Percentiles rank a stretch among this genome's conserved stretches.
Conservation (phyloP, 2,113 vertebrate species). For the Indicator indicator region DNA sequence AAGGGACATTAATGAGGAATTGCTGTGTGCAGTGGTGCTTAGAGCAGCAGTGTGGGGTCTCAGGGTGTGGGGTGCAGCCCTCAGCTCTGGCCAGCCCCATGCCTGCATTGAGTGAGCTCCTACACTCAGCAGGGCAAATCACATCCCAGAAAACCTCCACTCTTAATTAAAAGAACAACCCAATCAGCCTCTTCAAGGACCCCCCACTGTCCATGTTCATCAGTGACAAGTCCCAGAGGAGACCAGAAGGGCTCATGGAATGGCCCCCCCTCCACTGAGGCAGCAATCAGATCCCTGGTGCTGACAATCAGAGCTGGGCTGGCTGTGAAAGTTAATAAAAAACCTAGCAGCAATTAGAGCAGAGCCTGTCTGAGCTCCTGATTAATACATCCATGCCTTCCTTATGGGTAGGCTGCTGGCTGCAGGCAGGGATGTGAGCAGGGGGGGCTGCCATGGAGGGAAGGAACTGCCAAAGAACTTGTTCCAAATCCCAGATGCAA, state of each 20-base stretch:
- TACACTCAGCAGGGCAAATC: fast-evolving
- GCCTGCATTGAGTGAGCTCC: not conserved
- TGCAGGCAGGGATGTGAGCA: fast-evolving
- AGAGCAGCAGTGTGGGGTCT: not conserved
- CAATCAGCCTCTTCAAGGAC: not conserved
- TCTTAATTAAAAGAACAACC: not conserved
- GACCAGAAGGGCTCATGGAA: not conserved
- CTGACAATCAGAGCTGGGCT: not conserved
- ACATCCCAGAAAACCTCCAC: not conserved
- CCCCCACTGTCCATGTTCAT: fast-evolving
- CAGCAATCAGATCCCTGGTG: not conserved
- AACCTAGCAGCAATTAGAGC: not conserved
- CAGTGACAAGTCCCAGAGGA: fast-evolving
- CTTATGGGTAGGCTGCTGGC: not conserved
- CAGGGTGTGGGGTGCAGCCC: not conserved
- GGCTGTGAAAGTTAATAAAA: not conserved
- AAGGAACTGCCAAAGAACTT: fast-evolving
- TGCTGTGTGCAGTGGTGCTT: not conserved
- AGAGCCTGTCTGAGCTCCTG: not conserved
- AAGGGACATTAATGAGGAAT: not conserved
- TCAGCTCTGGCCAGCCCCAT: fast-evolving
- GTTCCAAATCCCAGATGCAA: not conserved
- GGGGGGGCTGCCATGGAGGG: not conserved
- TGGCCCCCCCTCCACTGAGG: fast-evolving
- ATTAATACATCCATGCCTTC: not conserved